These are phyloP conservation scores for Trachymyrmex cornetzi DNA, from an alignment of 1,140 invertebrate genomes.

Conservation along the genomic window DNA sequence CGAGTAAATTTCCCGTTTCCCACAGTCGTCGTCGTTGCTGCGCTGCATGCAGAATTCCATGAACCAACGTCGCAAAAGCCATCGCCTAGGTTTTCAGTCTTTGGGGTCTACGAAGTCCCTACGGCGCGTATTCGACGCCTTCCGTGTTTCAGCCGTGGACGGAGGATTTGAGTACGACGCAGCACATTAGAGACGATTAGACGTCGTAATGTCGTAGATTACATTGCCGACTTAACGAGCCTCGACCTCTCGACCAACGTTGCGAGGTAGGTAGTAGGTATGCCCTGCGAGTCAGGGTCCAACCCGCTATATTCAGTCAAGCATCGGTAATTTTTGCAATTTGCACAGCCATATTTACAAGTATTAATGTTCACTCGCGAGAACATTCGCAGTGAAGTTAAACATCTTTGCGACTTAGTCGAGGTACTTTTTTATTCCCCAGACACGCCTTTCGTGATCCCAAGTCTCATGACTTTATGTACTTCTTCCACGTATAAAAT, in stretches of 20 bases:
- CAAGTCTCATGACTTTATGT: background rate
- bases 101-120: constrained; percentile 9
- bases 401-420: background rate
- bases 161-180: constrained; percentile 47
- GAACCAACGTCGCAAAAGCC: constrained; percentile 9
- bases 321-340: background rate
- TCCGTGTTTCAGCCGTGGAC: constrained; percentile 48
- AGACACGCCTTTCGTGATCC: constrained; percentile 10
- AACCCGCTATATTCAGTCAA: constrained; percentile 8
- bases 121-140: constrained; percentile 40
- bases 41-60: constrained; percentile 28
- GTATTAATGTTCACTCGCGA: constrained; percentile 19
- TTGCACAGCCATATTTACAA: constrained; percentile 1
- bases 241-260: constrained; percentile 51
- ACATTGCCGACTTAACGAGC: constrained; percentile 56
- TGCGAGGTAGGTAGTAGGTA: constrained; percentile 27
- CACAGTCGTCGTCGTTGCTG: constrained; percentile 5
- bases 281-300: constrained; percentile 8
- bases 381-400: background rate
- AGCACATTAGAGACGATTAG: constrained; percentile 58
- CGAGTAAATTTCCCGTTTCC: constrained; percentile 46
- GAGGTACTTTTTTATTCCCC: background rate
- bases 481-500: constrained; percentile 16
- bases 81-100: constrained; percentile 46
- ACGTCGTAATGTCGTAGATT: constrained; percentile 64